A percentile compares a stretch with the other conserved stretches of the same genome.
Evolutionary conservation across 2,888 invertebrate genomes (phyloP).

Genomic region (Nomada fabriciana): DNA sequence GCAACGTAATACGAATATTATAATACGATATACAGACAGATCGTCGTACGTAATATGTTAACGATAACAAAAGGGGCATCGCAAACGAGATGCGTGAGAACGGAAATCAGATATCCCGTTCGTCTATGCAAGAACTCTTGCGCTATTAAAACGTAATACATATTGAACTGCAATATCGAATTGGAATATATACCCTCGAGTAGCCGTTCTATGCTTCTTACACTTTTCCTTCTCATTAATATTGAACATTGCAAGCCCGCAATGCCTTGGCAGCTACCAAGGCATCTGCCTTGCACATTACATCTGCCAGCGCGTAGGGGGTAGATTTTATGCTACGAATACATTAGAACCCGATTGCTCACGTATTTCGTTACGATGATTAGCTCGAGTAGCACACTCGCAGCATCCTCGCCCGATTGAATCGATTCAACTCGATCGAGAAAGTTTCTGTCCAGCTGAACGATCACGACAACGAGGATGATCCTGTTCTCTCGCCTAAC

Average conservation of each 20-base stretch:
- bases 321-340: neutral
- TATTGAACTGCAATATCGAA: neutral
- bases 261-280: too few relatives aligned
- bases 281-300: neutral
- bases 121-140: neutral
- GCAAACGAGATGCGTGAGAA: neutral
- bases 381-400: neutral
- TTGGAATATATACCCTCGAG: neutral
- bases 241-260: neutral
- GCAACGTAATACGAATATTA: too few relatives aligned
- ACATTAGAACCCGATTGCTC: neutral
- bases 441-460: slow-evolving; percentile 22
- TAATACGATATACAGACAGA: too few relatives aligned
- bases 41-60: too few relatives aligned
- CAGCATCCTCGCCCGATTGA: neutral
- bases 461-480: slow-evolving; percentile 7
- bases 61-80: neutral
- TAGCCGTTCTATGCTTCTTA: too few relatives aligned
- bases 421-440: slow-evolving; percentile 10
- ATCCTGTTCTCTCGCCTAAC: slow-evolving; percentile 16
- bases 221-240: neutral
- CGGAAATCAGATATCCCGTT: neutral
- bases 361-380: slow-evolving; percentile 5
- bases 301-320: neutral
- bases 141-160: neutral